phyloP scores from a whole-genome alignment of 2,797 vertebrate genomes.

The Psittacula echo region DNA sequence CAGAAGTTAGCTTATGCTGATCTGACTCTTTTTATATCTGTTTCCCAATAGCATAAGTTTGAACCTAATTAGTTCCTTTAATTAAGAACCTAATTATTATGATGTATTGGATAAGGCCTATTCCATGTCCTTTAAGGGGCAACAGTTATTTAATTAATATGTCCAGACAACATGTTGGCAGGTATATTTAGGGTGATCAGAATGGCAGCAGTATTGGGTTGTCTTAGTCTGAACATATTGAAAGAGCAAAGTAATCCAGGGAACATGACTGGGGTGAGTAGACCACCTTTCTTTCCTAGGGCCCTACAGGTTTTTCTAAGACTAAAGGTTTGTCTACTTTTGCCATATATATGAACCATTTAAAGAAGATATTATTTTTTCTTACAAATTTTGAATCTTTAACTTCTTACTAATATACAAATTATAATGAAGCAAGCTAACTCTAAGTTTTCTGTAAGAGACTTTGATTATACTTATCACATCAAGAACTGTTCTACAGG shows the following conservation, averaged over 20 bases:
- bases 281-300: background rate
- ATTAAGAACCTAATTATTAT: background rate
- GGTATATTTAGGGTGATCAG: background rate
- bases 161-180: background rate
- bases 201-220: background rate
- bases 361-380: background rate
- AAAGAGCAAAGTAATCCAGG: background rate
- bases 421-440: background rate
- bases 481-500: background rate
- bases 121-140: background rate
- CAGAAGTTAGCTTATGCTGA: background rate
- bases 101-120: background rate
- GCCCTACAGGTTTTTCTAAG: background rate
- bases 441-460: background rate
- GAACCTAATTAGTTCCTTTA: background rate
- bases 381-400: background rate
- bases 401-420: background rate
- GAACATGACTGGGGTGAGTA: background rate
- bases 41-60: background rate
- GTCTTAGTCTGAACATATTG: background rate
- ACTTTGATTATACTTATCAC: background rate
- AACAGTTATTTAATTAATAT: background rate
- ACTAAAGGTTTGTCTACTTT: background rate
- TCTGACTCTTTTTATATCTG: background rate
- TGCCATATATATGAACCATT: background rate